Evolutionary conservation across 2,797 vertebrate species (phyloP), one percentile per base, ranked within the genome.

Genomic region (Channallabes apus): DNA sequence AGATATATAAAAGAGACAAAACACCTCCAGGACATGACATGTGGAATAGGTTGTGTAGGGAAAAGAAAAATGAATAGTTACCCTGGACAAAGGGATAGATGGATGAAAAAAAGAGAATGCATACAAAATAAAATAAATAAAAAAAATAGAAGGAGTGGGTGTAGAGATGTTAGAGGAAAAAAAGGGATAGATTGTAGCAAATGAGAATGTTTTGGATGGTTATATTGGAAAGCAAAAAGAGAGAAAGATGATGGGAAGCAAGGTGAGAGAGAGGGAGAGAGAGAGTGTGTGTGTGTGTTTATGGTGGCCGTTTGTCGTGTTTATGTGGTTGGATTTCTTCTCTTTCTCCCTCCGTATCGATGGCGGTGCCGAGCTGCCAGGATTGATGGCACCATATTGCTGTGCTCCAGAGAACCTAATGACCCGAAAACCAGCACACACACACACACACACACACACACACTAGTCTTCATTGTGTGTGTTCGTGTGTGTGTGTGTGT

Each of bases 311-410:
- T 95, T 95, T 94, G 94, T 95, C 94, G 93, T 93, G 93, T 94
- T 95, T 95, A 95, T 95, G 93, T 92, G 94, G 87, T 88, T 90
- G 92, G 91, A 93, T 92, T 92, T 92, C 89, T 90, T 88, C 89
- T 87, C 85, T 87, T 89, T 90, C 84, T 85, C 83, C 76, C 91
- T 90, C 89, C 88, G 90, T 94, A 92, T 94, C 92, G 94, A 95
- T 94, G 93, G 93, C 92, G 86, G 91, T 85, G 88, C 88, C 72
- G 88, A 89, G 86, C 82, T 93, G 92, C 93, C 93, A 93, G 95
- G 95, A 95, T 95, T 95, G 95, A 95, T 96, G 94, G 94, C 91
- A 92, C 93, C 94, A 94, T 94, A 95, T 94, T 94, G 94, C 94
- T 92, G 94, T 94, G 94, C 93, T 94, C 94, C 92, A 93, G 94